Base-by-base conservation (phyloP, 1,140 invertebrate genomes). In the Galleria mellonella region DNA sequence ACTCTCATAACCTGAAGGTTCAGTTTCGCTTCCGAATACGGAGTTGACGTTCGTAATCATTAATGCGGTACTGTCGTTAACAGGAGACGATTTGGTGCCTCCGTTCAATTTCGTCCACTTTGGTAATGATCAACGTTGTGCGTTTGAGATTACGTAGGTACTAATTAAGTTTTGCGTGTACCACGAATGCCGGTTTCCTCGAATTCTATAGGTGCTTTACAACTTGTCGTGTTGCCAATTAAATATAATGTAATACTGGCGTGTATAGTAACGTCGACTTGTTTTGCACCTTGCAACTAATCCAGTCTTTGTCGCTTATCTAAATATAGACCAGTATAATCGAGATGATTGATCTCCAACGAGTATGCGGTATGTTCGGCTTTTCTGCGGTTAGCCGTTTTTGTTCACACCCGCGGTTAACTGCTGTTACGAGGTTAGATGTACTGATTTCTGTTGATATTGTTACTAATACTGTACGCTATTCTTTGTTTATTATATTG, bases 281-380 rank as follows among this genome's bases (percentile, higher is more conserved):
- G 45, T 47, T 55, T 59, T 66, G 54, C 76, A 75, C 59, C 68
- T 72, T 72, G 72, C 62, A 53, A 47, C 62, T 69, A 70, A 73
- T 66, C 69, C 58, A 72, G 70, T 68, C 44, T 56, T 47, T 47
- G 56, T 47, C 47, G 55, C 42, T 64, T 31, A 51, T 66, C 69
- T 83, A 78, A 77, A 79, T 74, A 77, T 79, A 77, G 68, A 64
- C 54, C 44, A 47, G 50, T 52, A 53, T 60, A 52, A 50, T 49
- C 47, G 61, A 70, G 62, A 72, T 71, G 69, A 77, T 67, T 71
- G 65, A 60, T 58, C 51, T 47, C 50, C 37, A 43, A 69, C 68
- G 56, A 61, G 69, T 64, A 57, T 71, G 70, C 51, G 76, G 73
- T 72, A 49, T 45, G 56, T 36, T 53, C 61, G 55, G 50, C 43